Conservation (phyloP, 2,888 invertebrate genomes). For the Eremobia ochroleuca region DNA sequence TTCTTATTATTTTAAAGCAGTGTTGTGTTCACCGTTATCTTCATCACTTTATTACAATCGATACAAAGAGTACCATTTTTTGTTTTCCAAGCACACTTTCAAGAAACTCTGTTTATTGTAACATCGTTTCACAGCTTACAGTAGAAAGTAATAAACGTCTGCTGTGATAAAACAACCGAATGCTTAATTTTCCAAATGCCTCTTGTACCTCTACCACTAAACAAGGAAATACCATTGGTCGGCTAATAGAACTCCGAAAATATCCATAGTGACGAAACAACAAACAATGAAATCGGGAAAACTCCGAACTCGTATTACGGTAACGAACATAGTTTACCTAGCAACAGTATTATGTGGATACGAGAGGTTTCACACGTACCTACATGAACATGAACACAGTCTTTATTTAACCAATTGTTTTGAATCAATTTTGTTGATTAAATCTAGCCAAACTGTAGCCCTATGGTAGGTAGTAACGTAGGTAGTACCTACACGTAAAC, state of each 20-base stretch:
- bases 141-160: slow-evolving; percentile 71
- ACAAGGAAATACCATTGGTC: slow-evolving; percentile 81
- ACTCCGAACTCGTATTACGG: slow-evolving; percentile 53
- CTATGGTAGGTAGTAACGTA: neutral
- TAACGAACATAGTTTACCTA: slow-evolving; percentile 36
- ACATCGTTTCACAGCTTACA: slow-evolving; percentile 60
- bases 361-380: slow-evolving; percentile 32
- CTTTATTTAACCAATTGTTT: slow-evolving; percentile 47
- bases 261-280: slow-evolving; percentile 73
- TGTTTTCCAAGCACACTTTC: slow-evolving; percentile 10
- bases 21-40: neutral
- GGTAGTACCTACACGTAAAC: slow-evolving; percentile 23
- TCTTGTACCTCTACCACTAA: slow-evolving; percentile 75
- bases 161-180: slow-evolving; percentile 67
- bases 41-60: neutral
- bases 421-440: slow-evolving; percentile 50
- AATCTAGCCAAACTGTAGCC: slow-evolving; percentile 42
- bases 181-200: slow-evolving; percentile 72
- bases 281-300: slow-evolving; percentile 70
- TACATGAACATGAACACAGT: slow-evolving; percentile 13
- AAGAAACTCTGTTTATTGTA: slow-evolving; percentile 54
- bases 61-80: slow-evolving; percentile 21
- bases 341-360: slow-evolving; percentile 46
- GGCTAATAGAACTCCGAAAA: slow-evolving; percentile 82
- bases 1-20: neutral